phyloP scores from a whole-genome alignment of 2,113 vertebrate genomes.

The Nesoenas mayeri region DNA sequence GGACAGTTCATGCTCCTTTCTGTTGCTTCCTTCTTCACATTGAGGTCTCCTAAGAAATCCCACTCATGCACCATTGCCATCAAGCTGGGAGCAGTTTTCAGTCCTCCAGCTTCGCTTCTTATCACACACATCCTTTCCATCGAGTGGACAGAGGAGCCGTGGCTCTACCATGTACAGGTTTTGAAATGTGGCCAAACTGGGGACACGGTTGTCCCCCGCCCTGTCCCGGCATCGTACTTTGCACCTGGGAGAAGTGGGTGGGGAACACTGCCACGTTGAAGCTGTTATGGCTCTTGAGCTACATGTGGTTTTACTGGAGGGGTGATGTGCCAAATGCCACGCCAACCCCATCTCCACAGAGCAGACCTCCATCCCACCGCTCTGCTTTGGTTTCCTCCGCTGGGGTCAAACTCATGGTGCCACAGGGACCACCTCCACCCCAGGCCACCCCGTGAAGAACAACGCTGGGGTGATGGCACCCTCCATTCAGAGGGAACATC shows the following conservation, averaged over 20 bases:
- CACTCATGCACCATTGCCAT: neutral
- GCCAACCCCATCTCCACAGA: accelerated
- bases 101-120: neutral
- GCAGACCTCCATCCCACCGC: neutral
- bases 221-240: neutral
- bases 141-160: neutral
- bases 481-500: neutral
- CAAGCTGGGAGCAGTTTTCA: neutral
- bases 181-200: neutral
- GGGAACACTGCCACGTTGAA: accelerated
- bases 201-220: neutral
- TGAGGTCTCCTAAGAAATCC: neutral
- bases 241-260: neutral
- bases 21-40: neutral
- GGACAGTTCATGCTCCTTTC: neutral
- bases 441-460: accelerated
- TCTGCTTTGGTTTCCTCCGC: neutral
- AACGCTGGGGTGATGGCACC: accelerated
- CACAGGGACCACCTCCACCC: neutral
- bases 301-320: neutral
- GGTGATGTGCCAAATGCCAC: neutral
- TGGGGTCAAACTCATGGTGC: neutral
- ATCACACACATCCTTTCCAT: neutral
- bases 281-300: neutral
- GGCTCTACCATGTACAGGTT: neutral